Evolutionary conservation across 92 coral and sea anemone genomes (phyloP), one percentile per base, ranked within the genome.

Genomic region (Porites evermanni): DNA sequence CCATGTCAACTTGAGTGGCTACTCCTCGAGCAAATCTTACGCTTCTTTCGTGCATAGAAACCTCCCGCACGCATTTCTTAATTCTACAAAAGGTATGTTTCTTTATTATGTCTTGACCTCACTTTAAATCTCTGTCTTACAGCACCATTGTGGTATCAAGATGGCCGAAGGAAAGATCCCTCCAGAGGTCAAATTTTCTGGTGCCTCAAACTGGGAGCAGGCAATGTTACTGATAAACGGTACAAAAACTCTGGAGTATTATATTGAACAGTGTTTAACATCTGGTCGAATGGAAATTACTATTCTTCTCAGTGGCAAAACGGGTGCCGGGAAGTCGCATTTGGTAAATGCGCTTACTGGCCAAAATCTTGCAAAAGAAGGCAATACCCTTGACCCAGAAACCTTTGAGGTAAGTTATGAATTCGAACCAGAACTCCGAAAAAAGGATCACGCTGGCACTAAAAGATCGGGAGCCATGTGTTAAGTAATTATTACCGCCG

Each of bases 321-420:
- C 90, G 60, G 90, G 90, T 7, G 91, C 75, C 19, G 91, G 91
- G 1, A 88, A 88, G 50, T 82, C 91, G 7, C 86, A 63, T 53
- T 71, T 87, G 44, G 77, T 76, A 12, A 87, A 87, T 56, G 87
- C 91, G 17, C 67, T 87, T 11, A 74, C 81, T 59, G 91, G 91
- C 0, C n/a, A 63, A 64, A 56, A 80, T 16, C 80, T 80, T 10
- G 91, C 87, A 7, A 60, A 63, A 18, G 91, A 87, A 81, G 91
- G 91, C 1, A 5, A 23, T 6, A 21, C 20, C 18, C 3, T 72
- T 16, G 87, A 87, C 63, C 91, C 91, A 3, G 52, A 71, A n/a
- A 80, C 87, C 24, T 18, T 3, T 17, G 44, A 58, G n/a, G 74
- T 86, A 75, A 76, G 80, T 51, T 74, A 0, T 23, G 24, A 23